These are phyloP conservation scores for Tenthredo amoena DNA, from an alignment of 2,888 invertebrate species.

Conservation along the genomic window DNA sequence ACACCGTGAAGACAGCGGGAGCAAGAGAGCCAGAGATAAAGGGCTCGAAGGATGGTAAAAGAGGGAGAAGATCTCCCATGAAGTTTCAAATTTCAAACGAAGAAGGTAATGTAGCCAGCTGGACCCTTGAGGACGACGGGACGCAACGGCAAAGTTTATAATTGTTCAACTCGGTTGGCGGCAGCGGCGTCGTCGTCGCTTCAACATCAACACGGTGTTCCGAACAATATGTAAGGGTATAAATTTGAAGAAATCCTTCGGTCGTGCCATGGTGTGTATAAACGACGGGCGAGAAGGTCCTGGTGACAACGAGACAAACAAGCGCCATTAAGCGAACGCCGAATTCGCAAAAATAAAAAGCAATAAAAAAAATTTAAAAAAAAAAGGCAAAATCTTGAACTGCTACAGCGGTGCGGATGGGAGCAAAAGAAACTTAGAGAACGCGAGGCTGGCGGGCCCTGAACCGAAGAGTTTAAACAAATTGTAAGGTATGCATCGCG, in stretches of 20 bases:
- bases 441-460: constrained; percentile 27
- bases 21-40: constrained; percentile 8
- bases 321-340: constrained; percentile 67
- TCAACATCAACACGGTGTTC: not conserved
- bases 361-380: not conserved
- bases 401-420: not conserved
- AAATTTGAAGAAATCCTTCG: constrained; percentile 35
- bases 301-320: constrained; percentile 72
- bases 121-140: constrained; percentile 6
- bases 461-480: constrained; percentile 63
- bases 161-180: constrained; percentile 44
- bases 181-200: not conserved
- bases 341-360: constrained; percentile 69
- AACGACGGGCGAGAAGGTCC: not conserved
- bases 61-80: constrained; percentile 48
- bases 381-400: not conserved
- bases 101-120: constrained; percentile 38
- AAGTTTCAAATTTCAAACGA: constrained; percentile 52
- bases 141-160: constrained; percentile 23
- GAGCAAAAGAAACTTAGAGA: not conserved
- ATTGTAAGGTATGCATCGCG: constrained; percentile 67
- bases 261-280: not conserved
- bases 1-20: constrained; percentile 51
- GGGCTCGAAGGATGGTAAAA: constrained; percentile 6
- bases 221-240: constrained; percentile 27